A percentile compares a stretch with the other conserved stretches of the same genome.
phyloP scores from a whole-genome alignment of 2,113 vertebrate genomes.

The Dromiciops gliroides region DNA sequence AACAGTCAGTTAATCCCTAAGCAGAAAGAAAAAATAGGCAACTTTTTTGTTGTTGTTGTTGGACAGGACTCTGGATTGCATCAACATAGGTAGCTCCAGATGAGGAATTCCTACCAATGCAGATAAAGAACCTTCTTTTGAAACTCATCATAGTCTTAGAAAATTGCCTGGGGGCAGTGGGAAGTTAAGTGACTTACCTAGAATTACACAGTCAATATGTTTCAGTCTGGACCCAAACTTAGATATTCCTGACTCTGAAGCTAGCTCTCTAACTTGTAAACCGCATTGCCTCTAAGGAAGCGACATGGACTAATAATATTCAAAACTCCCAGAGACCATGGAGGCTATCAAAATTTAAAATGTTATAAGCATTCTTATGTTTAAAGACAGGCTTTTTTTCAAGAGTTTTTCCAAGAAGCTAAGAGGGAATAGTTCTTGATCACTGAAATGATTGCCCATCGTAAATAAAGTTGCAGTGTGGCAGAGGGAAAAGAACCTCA shows the following conservation, averaged over 20 bases:
- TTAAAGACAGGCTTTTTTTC: conserved; percentile 64
- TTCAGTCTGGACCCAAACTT: not conserved
- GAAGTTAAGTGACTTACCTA: not conserved
- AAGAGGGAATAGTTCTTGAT: conserved; percentile 45
- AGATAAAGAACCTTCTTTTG: not conserved
- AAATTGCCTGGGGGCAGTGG: not conserved
- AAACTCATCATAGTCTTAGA: not conserved
- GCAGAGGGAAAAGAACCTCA: not conserved
- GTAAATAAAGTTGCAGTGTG: not conserved
- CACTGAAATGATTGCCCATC: conserved; percentile 41
- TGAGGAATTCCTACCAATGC: not conserved
- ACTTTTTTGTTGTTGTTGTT: not conserved
- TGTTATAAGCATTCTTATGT: conserved; percentile 39
- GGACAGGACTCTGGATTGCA: not conserved
- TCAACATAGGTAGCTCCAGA: not conserved
- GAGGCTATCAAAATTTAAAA: conserved; percentile 69
- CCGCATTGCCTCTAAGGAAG: not conserved
- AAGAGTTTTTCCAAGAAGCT: conserved; percentile 62
- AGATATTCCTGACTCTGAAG: not conserved
- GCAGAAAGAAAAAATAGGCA: conserved; percentile 45
- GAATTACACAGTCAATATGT: not conserved
- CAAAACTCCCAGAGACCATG: conserved; percentile 65
- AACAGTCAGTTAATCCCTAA: conserved; percentile 48
- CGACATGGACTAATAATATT: conserved; percentile 61
- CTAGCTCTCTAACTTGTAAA: not conserved